Evolutionary conservation across 2,797 vertebrate genomes (phyloP), one percentile per base, ranked within the genome.

Genomic region (Protosalanx chinensis): DNA sequence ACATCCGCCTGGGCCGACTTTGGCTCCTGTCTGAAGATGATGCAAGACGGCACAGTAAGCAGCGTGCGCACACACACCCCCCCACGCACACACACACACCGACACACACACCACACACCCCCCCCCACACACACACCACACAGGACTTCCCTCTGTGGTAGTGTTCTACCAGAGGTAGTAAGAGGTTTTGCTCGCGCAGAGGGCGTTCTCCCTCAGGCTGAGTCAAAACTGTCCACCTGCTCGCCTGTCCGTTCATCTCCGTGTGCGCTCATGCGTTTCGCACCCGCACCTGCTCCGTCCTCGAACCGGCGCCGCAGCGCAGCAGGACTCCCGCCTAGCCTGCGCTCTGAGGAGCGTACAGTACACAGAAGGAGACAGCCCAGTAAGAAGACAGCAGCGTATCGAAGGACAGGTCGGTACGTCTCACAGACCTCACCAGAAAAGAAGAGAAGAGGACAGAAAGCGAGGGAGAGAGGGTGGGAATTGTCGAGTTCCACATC

Each of bases 1-100:
- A 99, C 80, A 98, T 99, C 82, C 96, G 97, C 29, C 91, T 99
- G 33, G 97, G n/a, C 97, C 0, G 97, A 99, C 88, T 99, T 99
- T 1, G 97, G 97, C 6, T 99, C 97, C 7, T 99, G 97, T 81
- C 87, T 99, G 77, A 96, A 95, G 73, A 98, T 98, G 95, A 96
- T 94, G 84, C 94, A 96, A 58, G 97, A 99, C 61, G 96, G 97
- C 80, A 99, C 96, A 86, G 97, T 99, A 91, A 90, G 91, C 58
- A 18, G 35, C 37, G 13, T 32, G n/a, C 27, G 2, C 3, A 33
- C 27, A 1, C 8, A 51, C 10, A n/a, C n/a, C 32, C 15, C 29
- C 33, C 30, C 49, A 32, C 35, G 65, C 61, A 69, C 46, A 60
- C 51, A 49, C 65, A 68, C 4, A 62, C 57, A 27, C 66, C 68